Base-by-base conservation (phyloP, 2,113 vertebrate species). In the Montifringilla adamsi region DNA sequence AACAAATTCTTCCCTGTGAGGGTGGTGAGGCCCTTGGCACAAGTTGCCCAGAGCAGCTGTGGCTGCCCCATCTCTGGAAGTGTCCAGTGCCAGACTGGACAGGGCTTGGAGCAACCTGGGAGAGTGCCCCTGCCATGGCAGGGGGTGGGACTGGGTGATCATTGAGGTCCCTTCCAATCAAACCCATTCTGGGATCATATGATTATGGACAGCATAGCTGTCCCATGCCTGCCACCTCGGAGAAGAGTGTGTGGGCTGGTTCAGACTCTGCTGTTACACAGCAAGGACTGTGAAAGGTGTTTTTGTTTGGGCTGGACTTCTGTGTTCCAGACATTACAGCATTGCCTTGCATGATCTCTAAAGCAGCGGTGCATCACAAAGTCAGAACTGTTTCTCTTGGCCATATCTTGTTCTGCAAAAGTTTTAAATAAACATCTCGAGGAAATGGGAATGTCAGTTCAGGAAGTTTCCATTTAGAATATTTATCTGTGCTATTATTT, bases 401-500 rank as follows among this genome's bases (percentile, higher is more conserved):
- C 58, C 46, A 14, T 44, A 20, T 62, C 53, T 85, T 27, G 41
- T 55, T 73, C 67, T 62, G 53, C 41, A 39, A 58, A 69, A 82
- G 49, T 73, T 92, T 79, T 77, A 90, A 88, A 75, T 52, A 93
- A 96, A 88, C 78, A 74, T 44, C 27, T 67, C 0, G 2, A 85
- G 92, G 79, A 95, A 95, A 86, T 81, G 84, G 82, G 92, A 87
- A 91, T 39, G 72, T 37, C 84, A 59, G 82, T 74, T 94, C 68
- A 90, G 94, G 91, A 94, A 94, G 92, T 41, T 92, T 84, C 74
- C 59, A 58, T 77, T 88, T 77, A 49, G 83, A 88, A 84, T 94
- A 94, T 94, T 93, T 94, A 87, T 92, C 93, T 49, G 62, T 50
- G 16, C 77, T 81, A 78, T 72, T 94, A 8, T 21, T 91, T 63